These are phyloP conservation scores for Lissonota sp. DNA, from an alignment of 2,888 invertebrate species.

Conservation along the genomic window DNA sequence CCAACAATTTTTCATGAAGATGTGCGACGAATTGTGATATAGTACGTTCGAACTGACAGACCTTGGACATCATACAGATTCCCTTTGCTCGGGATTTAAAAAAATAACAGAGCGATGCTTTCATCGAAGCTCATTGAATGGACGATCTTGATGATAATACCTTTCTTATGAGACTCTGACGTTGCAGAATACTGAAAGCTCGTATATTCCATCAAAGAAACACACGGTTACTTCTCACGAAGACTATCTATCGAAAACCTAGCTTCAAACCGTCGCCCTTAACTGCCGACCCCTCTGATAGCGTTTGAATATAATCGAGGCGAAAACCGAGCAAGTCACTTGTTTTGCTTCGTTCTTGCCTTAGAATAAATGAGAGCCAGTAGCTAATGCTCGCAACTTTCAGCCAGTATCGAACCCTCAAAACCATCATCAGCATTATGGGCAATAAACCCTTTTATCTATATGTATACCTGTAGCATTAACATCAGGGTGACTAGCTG, in stretches of 20 bases:
- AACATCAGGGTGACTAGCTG: constrained; percentile 38
- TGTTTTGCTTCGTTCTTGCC: constrained; percentile 8
- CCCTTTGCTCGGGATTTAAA: neutral
- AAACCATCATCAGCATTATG: constrained; percentile 25
- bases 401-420: neutral
- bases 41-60: too few species aligned
- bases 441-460: neutral
- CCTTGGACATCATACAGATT: neutral
- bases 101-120: neutral
- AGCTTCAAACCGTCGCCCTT: neutral
- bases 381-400: constrained; percentile 5
- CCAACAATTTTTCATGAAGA: neutral
- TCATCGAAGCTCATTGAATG: too few species aligned
- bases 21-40: too few species aligned
- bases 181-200: too few species aligned
- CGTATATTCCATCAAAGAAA: neutral
- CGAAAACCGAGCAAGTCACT: constrained; percentile 6
- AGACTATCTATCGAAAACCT: neutral
- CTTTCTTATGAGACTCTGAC: too few species aligned
- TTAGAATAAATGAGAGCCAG: constrained; percentile 3
- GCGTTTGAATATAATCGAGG: neutral
- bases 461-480: too few species aligned
- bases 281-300: neutral
- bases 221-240: constrained; percentile 7
- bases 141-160: too few species aligned